Percentiles rank a stretch among this genome's conserved stretches.
Evolutionary conservation across 2,113 vertebrate genomes (phyloP).

Genomic region (Burhinus oedicnemus): DNA sequence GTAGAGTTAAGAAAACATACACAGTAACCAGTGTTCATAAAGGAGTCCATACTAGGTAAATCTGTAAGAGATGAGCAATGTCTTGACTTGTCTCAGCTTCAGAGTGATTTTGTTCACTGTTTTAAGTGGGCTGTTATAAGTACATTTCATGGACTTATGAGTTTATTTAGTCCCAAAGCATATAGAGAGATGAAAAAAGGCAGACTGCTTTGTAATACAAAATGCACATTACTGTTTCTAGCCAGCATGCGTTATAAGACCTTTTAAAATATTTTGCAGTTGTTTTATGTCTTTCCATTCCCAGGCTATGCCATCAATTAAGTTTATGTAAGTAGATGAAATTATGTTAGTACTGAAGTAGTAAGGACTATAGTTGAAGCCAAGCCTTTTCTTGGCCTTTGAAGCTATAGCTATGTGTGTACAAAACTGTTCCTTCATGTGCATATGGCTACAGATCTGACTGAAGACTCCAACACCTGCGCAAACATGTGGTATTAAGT

Average conservation of each 20-base stretch:
- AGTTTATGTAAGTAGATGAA: neutral
- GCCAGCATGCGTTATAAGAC: neutral
- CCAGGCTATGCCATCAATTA: slow-evolving; percentile 6
- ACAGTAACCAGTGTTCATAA: neutral
- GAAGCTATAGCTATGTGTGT: neutral
- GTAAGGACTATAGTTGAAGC: neutral
- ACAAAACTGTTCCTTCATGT: slow-evolving; percentile 10
- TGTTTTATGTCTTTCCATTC: slow-evolving; percentile 48
- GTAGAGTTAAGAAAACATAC: neutral
- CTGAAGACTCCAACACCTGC: neutral
- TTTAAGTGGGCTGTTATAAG: slow-evolving; percentile 14
- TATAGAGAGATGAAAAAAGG: slow-evolving; percentile 12
- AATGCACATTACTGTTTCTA: neutral
- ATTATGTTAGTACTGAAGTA: slow-evolving; percentile 1
- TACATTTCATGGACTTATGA: neutral
- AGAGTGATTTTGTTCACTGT: neutral
- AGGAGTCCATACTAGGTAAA: neutral
- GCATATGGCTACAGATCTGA: neutral
- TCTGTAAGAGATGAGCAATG: neutral
- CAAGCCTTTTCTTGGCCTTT: slow-evolving; percentile 23
- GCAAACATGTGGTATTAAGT: neutral
- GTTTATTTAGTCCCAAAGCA: neutral
- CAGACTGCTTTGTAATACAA: slow-evolving; percentile 11
- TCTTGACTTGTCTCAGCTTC: slow-evolving; percentile 16
- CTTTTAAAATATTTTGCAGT: slow-evolving; percentile 25